phyloP scores from a whole-genome alignment of 1,140 invertebrate genomes.

The Archivesica marissinica region DNA sequence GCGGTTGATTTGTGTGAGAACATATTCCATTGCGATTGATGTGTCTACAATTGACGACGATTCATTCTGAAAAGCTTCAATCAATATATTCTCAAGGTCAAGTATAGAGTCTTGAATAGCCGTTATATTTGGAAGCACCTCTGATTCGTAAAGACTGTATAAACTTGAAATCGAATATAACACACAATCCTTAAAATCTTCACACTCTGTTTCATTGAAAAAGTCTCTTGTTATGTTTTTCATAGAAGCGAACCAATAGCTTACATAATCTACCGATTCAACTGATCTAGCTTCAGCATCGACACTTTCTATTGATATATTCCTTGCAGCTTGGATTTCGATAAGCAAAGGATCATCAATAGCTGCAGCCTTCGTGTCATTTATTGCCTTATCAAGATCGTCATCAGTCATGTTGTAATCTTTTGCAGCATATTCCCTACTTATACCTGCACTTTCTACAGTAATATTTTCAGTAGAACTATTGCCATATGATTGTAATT shows the following conservation, averaged over 20 bases:
- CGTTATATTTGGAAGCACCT: conserved; percentile 5
- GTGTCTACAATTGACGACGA: not conserved
- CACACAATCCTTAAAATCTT: conserved; percentile 20
- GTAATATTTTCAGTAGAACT: not conserved
- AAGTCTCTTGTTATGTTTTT: conserved; percentile 17
- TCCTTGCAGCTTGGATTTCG: not conserved
- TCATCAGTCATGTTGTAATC: conserved; percentile 40
- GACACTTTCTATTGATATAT: not conserved
- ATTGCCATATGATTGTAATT: not conserved
- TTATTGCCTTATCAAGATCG: not conserved
- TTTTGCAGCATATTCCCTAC: not conserved
- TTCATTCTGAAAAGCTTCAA: conserved; percentile 22
- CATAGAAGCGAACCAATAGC: conserved; percentile 16
- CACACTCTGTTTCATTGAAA: conserved; percentile 23
- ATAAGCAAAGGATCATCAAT: conserved; percentile 7
- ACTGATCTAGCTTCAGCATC: not conserved
- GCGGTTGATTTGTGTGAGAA: not conserved
- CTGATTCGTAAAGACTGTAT: conserved; percentile 33
- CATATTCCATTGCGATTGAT: not conserved
- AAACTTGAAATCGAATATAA: conserved; percentile 1
- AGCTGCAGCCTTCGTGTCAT: not conserved
- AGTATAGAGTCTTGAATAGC: not conserved
- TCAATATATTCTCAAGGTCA: conserved; percentile 16
- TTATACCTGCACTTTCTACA: not conserved
- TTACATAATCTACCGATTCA: conserved; percentile 9